phyloP scores from a whole-genome alignment of 2,113 vertebrate species.

The Pagrus major region DNA sequence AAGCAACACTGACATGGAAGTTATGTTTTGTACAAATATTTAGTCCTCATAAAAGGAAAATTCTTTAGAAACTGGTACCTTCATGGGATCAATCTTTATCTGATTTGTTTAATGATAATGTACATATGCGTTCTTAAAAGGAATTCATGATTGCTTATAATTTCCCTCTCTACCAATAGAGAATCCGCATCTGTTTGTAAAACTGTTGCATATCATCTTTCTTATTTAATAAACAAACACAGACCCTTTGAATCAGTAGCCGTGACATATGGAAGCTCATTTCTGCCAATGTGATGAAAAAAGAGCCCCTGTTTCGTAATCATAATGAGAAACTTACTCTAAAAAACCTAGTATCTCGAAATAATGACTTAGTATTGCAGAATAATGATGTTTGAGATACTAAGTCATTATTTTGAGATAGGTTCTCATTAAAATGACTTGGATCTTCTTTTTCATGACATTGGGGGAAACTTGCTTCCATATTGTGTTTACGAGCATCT shows the following conservation, averaged over 20 bases:
- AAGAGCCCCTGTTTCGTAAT: too few relatives aligned
- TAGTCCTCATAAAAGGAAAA: not conserved
- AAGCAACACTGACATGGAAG: not conserved
- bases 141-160: not conserved
- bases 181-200: not conserved
- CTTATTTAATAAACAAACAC: not conserved
- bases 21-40: not conserved
- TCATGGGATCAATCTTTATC: not conserved
- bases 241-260: not conserved
- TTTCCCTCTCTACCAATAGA: not conserved
- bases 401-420: too few relatives aligned
- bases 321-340: too few relatives aligned
- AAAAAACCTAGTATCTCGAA: too few relatives aligned
- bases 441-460: too few relatives aligned
- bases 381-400: too few relatives aligned
- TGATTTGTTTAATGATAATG: not conserved
- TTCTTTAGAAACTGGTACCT: not conserved
- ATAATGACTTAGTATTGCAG: too few relatives aligned
- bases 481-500: too few relatives aligned
- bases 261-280: too few relatives aligned
- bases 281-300: too few relatives aligned
- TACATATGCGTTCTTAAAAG: not conserved
- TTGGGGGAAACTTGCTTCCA: too few relatives aligned
- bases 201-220: not conserved
- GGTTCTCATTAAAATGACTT: too few relatives aligned